phyloP scores from a whole-genome alignment of 2,797 vertebrate species.

The Protonibea diacanthus region DNA sequence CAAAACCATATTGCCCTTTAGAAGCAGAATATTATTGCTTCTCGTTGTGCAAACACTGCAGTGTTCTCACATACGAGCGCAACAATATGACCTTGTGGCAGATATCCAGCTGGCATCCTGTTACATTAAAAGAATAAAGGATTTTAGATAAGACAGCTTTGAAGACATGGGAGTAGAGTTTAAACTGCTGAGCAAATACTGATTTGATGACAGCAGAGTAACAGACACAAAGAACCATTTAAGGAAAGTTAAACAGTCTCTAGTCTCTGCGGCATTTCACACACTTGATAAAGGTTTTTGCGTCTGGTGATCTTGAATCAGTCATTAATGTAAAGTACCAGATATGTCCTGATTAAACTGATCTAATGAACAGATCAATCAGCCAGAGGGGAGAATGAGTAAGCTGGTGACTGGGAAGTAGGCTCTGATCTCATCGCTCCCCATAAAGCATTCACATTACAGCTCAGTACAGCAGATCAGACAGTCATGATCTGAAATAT shows the following conservation, averaged over 20 bases:
- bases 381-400: background rate
- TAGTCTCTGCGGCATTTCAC: slow-evolving; percentile 6
- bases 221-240: slow-evolving; percentile 13
- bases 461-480: background rate
- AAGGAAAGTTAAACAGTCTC: slow-evolving; percentile 1
- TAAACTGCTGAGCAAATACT: slow-evolving; percentile 23
- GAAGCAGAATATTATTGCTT: slow-evolving; percentile 32
- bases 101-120: slow-evolving; percentile 44
- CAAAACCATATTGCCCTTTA: slow-evolving; percentile 17
- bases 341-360: slow-evolving; percentile 15
- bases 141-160: slow-evolving; percentile 29
- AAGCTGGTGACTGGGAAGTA: background rate
- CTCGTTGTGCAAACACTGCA: slow-evolving; percentile 41
- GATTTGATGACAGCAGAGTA: slow-evolving; percentile 29
- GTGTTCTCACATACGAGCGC: slow-evolving; percentile 39
- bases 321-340: slow-evolving; percentile 7
- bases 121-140: slow-evolving; percentile 43
- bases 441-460: background rate
- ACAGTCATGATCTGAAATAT: background rate
- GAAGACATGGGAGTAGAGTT: slow-evolving; percentile 20
- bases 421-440: slow-evolving; percentile 2
- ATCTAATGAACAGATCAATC: slow-evolving; percentile 20
- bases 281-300: slow-evolving; percentile 1
- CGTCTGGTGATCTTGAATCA: slow-evolving; percentile 2
- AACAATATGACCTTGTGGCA: slow-evolving; percentile 32